Evolutionary conservation across 1,140 invertebrate genomes (phyloP).

Genomic region (Penaeus vannamei): DNA sequence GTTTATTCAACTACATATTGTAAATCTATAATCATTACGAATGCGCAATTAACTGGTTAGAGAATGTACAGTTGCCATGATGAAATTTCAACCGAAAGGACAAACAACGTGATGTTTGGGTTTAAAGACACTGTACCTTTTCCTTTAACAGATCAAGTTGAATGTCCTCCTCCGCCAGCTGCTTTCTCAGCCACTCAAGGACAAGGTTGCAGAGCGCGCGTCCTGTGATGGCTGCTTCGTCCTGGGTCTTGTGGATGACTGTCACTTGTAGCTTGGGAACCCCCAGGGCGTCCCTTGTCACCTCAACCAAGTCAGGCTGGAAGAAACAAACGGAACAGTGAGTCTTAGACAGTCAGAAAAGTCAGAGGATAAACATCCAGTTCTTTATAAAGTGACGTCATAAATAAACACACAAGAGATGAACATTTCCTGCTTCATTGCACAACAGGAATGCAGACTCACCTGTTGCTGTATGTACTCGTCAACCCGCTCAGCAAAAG

Average conservation of each 20-base stretch:
- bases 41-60: too few species aligned
- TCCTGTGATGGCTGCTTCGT: slow-evolving; percentile 76
- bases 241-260: slow-evolving; percentile 77
- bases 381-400: too few species aligned
- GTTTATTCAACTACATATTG: too few species aligned
- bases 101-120: too few species aligned
- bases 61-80: too few species aligned
- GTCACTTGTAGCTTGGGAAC: slow-evolving; percentile 80
- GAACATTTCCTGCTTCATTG: too few species aligned
- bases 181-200: slow-evolving; percentile 79
- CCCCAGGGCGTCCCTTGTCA: slow-evolving; percentile 73
- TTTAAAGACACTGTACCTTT: slow-evolving; percentile 69
- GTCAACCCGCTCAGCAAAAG: slow-evolving; percentile 79
- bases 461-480: slow-evolving; percentile 82
- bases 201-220: slow-evolving; percentile 79
- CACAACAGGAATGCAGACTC: slow-evolving; percentile 69
- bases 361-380: too few species aligned
- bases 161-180: slow-evolving; percentile 74
- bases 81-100: too few species aligned
- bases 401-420: too few species aligned
- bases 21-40: too few species aligned
- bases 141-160: slow-evolving; percentile 73
- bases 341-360: background rate
- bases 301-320: slow-evolving; percentile 63
- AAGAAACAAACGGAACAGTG: background rate